Base-by-base conservation (phyloP, 2,888 invertebrate species). In the Agrenia bidenticulata region DNA sequence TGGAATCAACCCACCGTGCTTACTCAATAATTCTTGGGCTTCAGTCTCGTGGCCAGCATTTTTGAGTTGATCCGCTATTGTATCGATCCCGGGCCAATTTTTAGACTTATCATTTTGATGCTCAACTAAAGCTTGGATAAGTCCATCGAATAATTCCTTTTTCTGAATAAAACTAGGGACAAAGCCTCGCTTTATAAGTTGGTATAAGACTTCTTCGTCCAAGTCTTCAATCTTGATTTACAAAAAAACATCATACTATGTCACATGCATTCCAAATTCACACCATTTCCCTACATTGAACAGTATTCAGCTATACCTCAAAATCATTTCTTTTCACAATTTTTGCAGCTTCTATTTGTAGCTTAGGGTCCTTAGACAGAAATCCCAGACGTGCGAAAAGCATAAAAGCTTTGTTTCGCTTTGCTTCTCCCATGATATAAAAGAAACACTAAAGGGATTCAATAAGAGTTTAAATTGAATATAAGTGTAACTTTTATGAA, bases 191-290 rank as follows among this genome's bases (percentile, higher is more conserved):
- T 58, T 58, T n/a, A 58, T 45, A 42, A 58, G 32, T 1, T 45
- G 45, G 49, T 49, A 58, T 13, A 58, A 19, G 11, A 58, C 58
- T 27, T 58, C 58, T 26, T 58, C 49, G 15, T 58, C 58, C n/a
- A 58, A 49, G 24, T 58, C 58, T 13, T 58, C 58, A 13, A 58
- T 45, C 58, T 58, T n/a, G n/a, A n/a, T n/a, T n/a, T n/a, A n/a
- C n/a, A n/a, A n/a, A n/a, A n/a, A n/a, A n/a, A n/a, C n/a, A n/a
- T n/a, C n/a, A n/a, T n/a, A n/a, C n/a, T n/a, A n/a, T n/a, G n/a
- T n/a, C n/a, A n/a, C n/a, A n/a, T n/a, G n/a, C n/a, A n/a, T n/a
- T n/a, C n/a, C n/a, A n/a, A n/a, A n/a, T n/a, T n/a, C n/a, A n/a
- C n/a, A n/a, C n/a, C n/a, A n/a, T n/a, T n/a, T n/a, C n/a, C n/a